A percentile compares a stretch with the other conserved stretches of the same genome.
These are phyloP conservation scores for Leucophora obtusa DNA, from an alignment of 2,888 invertebrate species.

Conservation along the genomic window DNA sequence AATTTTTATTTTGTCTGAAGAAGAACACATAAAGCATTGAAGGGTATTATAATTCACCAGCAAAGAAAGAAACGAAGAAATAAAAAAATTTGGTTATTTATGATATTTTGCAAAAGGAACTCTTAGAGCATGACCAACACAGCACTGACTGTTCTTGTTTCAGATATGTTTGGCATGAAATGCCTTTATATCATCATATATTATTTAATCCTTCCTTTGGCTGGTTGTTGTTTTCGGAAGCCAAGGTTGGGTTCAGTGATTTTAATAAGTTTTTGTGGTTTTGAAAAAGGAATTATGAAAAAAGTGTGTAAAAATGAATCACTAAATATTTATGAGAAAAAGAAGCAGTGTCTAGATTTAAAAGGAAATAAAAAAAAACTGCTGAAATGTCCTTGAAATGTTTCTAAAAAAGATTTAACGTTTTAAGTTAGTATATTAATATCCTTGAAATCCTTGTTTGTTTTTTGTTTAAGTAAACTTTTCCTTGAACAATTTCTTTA, in stretches of 20 bases:
- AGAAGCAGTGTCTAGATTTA: background rate
- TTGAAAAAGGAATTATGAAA: constrained; percentile 17
- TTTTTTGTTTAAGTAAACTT: too few relatives aligned
- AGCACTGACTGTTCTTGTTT: constrained; percentile 12
- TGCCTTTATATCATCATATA: constrained; percentile 17
- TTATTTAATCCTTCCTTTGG: constrained; percentile 40
- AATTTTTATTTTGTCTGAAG: constrained; percentile 8
- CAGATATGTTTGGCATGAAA: constrained; percentile 22
- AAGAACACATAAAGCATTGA: constrained; percentile 37
- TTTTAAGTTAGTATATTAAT: too few relatives aligned
- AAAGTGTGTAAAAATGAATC: constrained; percentile 10
- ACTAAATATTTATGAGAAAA: background rate
- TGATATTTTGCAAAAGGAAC: constrained; percentile 24
- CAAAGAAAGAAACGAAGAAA: constrained; percentile 24
- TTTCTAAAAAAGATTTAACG: background rate
- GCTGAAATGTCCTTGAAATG: constrained; percentile 30
- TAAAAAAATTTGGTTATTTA: constrained; percentile 57
- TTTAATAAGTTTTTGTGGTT: constrained; percentile 54
- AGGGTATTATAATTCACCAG: constrained; percentile 41
- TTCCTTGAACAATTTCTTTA: constrained; percentile 6
- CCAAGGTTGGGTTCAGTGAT: constrained; percentile 38
- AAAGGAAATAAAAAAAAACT: background rate
- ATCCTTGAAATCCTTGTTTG: too few relatives aligned
- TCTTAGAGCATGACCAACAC: background rate
- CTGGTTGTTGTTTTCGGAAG: constrained; percentile 12